Evolutionary conservation across 2,797 vertebrate species (phyloP).

Genomic region (Rallus crepitans): DNA sequence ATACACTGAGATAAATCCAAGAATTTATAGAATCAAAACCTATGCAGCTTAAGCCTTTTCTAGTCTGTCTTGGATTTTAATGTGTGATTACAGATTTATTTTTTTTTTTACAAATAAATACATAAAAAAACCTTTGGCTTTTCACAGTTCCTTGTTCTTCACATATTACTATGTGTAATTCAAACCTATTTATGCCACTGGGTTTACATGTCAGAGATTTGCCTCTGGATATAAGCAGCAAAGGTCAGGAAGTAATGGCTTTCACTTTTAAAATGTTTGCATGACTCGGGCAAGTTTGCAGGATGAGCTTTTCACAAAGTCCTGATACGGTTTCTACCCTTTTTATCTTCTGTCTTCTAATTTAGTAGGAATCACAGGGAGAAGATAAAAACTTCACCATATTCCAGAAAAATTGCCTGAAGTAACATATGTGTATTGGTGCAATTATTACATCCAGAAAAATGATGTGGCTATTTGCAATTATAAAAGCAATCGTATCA

Average conservation of each 20-base stretch:
- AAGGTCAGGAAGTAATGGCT: constrained; percentile 55
- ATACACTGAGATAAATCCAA: not conserved
- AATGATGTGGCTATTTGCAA: not conserved
- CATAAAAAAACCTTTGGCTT: constrained; percentile 44
- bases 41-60: not conserved
- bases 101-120: constrained; percentile 2
- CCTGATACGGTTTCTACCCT: not conserved
- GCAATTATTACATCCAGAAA: not conserved
- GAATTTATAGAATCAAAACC: not conserved
- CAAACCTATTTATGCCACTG: constrained; percentile 40
- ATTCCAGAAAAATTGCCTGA: not conserved
- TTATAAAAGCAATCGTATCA: not conserved
- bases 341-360: not conserved
- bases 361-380: not conserved
- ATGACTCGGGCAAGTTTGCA: constrained; percentile 8
- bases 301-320: not conserved
- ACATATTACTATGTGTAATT: constrained; percentile 52
- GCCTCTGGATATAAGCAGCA: constrained; percentile 46
- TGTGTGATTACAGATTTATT: constrained; percentile 15
- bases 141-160: constrained; percentile 59
- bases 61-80: not conserved
- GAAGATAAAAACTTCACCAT: not conserved
- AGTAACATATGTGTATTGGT: not conserved
- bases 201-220: constrained; percentile 10
- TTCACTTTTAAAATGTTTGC: constrained; percentile 25